Evolutionary conservation across 2,113 vertebrate genomes (phyloP), one percentile per base, ranked within the genome.

Genomic region (Bubo blakistoni): DNA sequence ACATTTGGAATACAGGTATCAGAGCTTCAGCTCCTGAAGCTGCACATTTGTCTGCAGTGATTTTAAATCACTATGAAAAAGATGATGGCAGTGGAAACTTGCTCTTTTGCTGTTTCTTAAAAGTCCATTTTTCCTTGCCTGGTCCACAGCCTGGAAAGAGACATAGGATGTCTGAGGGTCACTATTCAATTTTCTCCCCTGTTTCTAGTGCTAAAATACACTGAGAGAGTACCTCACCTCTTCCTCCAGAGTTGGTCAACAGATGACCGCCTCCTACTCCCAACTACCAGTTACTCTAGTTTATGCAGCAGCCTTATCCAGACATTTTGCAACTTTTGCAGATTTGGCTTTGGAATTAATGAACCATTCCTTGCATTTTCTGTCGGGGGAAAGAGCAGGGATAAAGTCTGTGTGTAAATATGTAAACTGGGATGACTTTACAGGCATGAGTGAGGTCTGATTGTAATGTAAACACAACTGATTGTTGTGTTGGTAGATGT

Each of bases 381-480:
- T 85, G 15, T 34, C 91, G 26, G 25, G 59, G 62, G 26, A 44
- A 51, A 67, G 77, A 61, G 66, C 1, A 1, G 18, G 59, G 38
- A 95, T 67, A 93, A 95, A 40, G 20, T 65, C 67, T 86, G 27
- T 29, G 22, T 70, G 29, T 90, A 88, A 93, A 78, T 88, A 83
- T 0, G 0, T 77, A 80, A 94, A 82, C n/a, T 38, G 51, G 49
- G 67, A 86, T 95, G 79, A 86, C 54, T 94, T 77, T 63, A 73
- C 42, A 73, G 59, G 63, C 87, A 90, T 42, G 54, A 93, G 54
- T 90, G 67, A 80, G 77, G 79, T 78, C 71, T 92, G 88, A 94
- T 77, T 94, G 85, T 81, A 88, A 83, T 47, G 63, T 96, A 96
- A 96, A 96, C 85, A 92, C 34, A 73, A 67, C 84, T 79, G 93